Conservation (phyloP, 2,113 vertebrate species). For the Triplophysa rosa region DNA sequence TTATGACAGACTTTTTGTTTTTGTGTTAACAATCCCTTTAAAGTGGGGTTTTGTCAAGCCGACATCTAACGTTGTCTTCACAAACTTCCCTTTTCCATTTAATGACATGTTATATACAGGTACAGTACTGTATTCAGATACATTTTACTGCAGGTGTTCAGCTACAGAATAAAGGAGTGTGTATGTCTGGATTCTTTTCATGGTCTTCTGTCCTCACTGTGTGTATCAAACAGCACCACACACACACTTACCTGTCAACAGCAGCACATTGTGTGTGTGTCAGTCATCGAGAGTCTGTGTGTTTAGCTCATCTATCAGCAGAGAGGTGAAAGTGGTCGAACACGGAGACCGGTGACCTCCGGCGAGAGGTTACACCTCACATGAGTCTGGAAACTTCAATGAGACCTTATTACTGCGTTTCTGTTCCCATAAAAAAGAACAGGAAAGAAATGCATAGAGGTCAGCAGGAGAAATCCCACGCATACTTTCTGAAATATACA, state of each 20-base stretch:
- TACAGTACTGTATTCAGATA: too few species aligned
- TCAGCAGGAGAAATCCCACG: not conserved
- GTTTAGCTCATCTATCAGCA: not conserved
- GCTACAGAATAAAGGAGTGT: too few species aligned
- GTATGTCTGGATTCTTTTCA: not conserved
- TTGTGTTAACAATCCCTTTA: too few species aligned
- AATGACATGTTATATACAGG: too few species aligned
- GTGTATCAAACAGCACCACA: not conserved
- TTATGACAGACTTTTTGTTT: too few species aligned
- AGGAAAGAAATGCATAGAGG: not conserved
- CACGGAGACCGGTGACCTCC: not conserved
- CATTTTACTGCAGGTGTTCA: too few species aligned
- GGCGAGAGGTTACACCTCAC: not conserved
- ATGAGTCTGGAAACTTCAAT: not conserved
- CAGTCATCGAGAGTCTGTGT: slow-evolving; percentile 15
- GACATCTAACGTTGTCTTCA: too few species aligned
- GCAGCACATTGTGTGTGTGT: slow-evolving; percentile 30
- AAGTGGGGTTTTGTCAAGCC: too few species aligned
- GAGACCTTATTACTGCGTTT: not conserved
- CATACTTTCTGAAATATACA: too few species aligned
- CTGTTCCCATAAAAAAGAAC: not conserved
- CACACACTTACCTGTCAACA: slow-evolving; percentile 30
- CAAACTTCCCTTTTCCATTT: too few species aligned
- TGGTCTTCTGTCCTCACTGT: not conserved
- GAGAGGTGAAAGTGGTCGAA: not conserved